A percentile compares a stretch with the other conserved stretches of the same genome.
Conservation (phyloP, 2,113 vertebrate genomes). For the Psittacula cyanocephala region DNA sequence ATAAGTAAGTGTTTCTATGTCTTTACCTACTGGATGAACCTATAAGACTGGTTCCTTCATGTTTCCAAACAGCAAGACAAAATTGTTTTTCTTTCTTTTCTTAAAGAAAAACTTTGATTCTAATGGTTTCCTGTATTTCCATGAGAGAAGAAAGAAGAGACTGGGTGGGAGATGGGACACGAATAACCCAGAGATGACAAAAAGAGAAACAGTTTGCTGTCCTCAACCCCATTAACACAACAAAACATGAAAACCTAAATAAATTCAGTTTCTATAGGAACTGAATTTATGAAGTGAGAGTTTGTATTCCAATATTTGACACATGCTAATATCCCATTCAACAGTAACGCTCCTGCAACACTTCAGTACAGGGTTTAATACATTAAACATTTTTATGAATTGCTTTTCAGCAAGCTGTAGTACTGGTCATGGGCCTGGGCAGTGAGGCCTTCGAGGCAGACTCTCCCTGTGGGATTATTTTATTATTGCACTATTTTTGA, state of each 20-base stretch:
- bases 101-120: neutral
- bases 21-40: neutral
- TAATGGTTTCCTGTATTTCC: neutral
- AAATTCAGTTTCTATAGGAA: neutral
- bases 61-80: neutral
- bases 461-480: neutral
- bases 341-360: neutral
- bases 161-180: accelerated
- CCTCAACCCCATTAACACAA: neutral
- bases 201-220: neutral
- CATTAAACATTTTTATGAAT: neutral
- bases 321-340: neutral
- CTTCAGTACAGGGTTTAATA: neutral
- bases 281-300: neutral
- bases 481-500: neutral
- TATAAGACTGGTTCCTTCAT: neutral
- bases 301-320: neutral
- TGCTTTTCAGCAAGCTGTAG: neutral
- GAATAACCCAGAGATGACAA: neutral
- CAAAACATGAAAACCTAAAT: neutral
- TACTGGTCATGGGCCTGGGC: neutral
- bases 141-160: neutral
- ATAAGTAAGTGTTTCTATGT: neutral
- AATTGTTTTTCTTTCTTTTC: neutral
- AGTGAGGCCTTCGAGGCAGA: neutral